Evolutionary conservation across 2,113 vertebrate species (phyloP).

Genomic region (Motacilla tschutschensis): DNA sequence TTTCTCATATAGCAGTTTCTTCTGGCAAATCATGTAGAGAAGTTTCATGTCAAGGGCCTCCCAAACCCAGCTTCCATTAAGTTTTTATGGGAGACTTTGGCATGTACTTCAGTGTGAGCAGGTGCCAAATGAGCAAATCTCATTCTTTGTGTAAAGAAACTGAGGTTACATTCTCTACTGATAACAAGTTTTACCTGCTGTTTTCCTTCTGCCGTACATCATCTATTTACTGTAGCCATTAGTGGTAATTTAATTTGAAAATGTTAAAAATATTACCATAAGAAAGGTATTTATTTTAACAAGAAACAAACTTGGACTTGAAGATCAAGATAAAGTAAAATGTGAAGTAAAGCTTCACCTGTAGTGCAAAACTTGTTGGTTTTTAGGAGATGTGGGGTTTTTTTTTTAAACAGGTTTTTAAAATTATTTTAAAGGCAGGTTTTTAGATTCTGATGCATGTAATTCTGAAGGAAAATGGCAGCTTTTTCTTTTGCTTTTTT

Average conservation of each 20-base stretch:
- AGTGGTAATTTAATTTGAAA: slow-evolving; percentile 49
- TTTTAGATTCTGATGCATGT: slow-evolving; percentile 69
- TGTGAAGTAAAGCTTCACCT: slow-evolving; percentile 56
- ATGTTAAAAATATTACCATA: slow-evolving; percentile 17
- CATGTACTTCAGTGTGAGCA: background rate
- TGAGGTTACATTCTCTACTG: slow-evolving; percentile 35
- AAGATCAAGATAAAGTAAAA: slow-evolving; percentile 49
- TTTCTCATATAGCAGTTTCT: slow-evolving; percentile 20
- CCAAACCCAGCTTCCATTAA: background rate
- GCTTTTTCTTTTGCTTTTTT: slow-evolving; percentile 66
- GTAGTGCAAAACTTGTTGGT: slow-evolving; percentile 33
- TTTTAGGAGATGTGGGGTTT: slow-evolving; percentile 16
- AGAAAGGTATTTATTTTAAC: slow-evolving; percentile 58
- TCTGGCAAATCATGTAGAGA: slow-evolving; percentile 35
- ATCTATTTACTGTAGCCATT: slow-evolving; percentile 51
- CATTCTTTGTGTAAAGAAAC: slow-evolving; percentile 50
- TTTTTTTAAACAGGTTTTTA: slow-evolving; percentile 28
- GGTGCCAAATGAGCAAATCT: slow-evolving; percentile 41
- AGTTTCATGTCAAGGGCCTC: slow-evolving; percentile 1
- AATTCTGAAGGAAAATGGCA: slow-evolving; percentile 75
- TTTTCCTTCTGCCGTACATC: slow-evolving; percentile 73
- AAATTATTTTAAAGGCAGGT: slow-evolving; percentile 51
- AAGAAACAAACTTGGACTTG: slow-evolving; percentile 48
- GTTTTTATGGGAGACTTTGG: background rate
- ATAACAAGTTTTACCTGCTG: slow-evolving; percentile 51